Conservation (phyloP, 2,888 invertebrate genomes). For the Diarsia rubi region DNA sequence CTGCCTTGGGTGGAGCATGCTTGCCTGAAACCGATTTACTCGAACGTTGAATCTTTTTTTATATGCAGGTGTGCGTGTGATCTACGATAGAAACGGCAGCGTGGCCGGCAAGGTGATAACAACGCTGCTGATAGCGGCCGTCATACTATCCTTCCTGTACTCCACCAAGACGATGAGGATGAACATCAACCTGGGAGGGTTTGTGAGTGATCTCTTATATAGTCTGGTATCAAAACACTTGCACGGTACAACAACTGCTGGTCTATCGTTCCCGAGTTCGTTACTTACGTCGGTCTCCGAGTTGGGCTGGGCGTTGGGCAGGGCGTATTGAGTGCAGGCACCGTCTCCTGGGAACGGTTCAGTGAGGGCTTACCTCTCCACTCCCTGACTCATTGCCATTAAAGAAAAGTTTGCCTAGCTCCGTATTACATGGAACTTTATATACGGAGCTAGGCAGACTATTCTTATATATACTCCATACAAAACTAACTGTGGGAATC, state of each 20-base stretch:
- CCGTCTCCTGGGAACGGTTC: background rate
- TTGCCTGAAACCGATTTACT: background rate
- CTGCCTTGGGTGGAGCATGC: background rate
- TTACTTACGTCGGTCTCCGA: background rate
- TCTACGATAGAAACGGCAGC: conserved; percentile 95
- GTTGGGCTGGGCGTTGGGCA: background rate
- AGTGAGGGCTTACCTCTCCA: background rate
- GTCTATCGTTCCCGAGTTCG: background rate
- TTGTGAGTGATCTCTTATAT: conserved; percentile 91
- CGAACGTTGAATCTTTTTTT: background rate
- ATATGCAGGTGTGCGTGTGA: conserved; percentile 93
- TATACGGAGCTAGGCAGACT: background rate
- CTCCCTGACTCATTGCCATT: background rate
- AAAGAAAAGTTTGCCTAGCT: background rate
- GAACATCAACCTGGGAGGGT: conserved; percentile 93
- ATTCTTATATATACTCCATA: background rate
- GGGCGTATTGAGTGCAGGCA: background rate
- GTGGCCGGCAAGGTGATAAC: conserved; percentile 93
- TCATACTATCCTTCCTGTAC: conserved; percentile 93
- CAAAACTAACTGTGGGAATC: too few relatives aligned
- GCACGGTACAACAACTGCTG: background rate
- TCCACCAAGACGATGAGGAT: conserved; percentile 93
- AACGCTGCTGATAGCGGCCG: conserved; percentile 92
- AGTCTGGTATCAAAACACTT: background rate
- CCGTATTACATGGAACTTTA: background rate